A percentile compares a stretch with the other conserved stretches of the same genome.
These are phyloP conservation scores for Plagodis pulveraria DNA, from an alignment of 2,888 invertebrate species.

Conservation along the genomic window DNA sequence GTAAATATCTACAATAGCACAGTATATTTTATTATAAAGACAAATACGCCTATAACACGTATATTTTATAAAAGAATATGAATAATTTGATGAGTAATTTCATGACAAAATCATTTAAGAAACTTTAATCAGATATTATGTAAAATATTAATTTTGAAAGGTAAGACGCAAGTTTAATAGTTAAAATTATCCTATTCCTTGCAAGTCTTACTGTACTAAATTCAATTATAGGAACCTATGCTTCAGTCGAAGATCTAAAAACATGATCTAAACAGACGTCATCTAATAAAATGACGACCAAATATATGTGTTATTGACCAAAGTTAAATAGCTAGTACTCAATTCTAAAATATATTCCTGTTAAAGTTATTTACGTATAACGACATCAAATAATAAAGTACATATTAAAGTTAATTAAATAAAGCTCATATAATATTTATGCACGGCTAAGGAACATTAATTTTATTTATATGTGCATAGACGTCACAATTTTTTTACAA, in stretches of 20 bases:
- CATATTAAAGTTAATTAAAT: conserved; percentile 23
- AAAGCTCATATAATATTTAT: conserved; percentile 36
- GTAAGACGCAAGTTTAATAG: conserved; percentile 32
- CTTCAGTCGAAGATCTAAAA: conserved; percentile 76
- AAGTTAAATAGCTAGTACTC: conserved; percentile 4
- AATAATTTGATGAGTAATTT: too few species aligned
- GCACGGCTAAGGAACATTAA: conserved; percentile 43
- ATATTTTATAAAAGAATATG: too few species aligned
- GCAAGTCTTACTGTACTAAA: conserved; percentile 49
- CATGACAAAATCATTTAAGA: too few species aligned
- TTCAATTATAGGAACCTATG: conserved; percentile 79
- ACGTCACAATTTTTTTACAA: conserved; percentile 33
- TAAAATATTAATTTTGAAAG: conserved; percentile 20
- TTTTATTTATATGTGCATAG: conserved; percentile 32
- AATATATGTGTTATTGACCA: conserved; percentile 8
- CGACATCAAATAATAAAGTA: conserved; percentile 28
- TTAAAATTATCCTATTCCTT: conserved; percentile 52
- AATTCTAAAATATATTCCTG: conserved; percentile 15
- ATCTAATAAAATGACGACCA: conserved; percentile 24
- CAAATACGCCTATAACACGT: not conserved
- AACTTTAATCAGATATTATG: too few species aligned
- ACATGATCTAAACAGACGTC: conserved; percentile 44
- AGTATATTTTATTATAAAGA: not conserved
- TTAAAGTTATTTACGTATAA: conserved; percentile 27
- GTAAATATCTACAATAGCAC: not conserved